These are phyloP conservation scores for Polia nebulosa DNA, from an alignment of 2,888 invertebrate species.

Conservation along the genomic window DNA sequence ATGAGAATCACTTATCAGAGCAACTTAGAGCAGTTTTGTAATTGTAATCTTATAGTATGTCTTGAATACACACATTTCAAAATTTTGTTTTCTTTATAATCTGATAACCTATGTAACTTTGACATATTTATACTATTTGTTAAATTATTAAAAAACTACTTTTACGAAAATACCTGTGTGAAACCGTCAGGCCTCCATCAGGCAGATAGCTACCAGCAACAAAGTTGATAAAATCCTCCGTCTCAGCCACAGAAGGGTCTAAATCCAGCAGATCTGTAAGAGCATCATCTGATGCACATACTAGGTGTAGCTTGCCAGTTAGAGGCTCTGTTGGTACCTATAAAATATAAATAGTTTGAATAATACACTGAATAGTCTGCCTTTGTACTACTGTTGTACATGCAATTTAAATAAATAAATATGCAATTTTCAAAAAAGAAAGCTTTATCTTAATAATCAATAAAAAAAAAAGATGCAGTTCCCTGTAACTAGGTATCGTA, in stretches of 20 bases:
- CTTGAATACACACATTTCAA: no score
- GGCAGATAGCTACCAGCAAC: conserved; percentile 91
- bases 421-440: no score
- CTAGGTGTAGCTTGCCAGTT: conserved; percentile 86
- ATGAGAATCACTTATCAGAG: no score
- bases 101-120: background rate
- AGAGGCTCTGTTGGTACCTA: conserved; percentile 86
- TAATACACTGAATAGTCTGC: no score
- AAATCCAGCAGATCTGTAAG: conserved; percentile 87
- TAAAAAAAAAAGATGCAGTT: no score
- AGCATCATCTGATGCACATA: conserved; percentile 90
- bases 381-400: no score
- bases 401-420: no score
- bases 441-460: no score
- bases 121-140: no score
- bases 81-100: background rate
- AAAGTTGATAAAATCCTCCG: conserved; percentile 90
- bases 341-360: conserved; percentile 31
- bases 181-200: conserved; percentile 90
- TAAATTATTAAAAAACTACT: background rate
- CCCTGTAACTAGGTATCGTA: no score
- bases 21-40: background rate
- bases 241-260: conserved; percentile 85
- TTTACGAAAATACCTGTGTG: conserved; percentile 81
- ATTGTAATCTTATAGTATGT: no score